phyloP scores from a whole-genome alignment of 1,140 invertebrate genomes.

The Heliconius nattereri region DNA sequence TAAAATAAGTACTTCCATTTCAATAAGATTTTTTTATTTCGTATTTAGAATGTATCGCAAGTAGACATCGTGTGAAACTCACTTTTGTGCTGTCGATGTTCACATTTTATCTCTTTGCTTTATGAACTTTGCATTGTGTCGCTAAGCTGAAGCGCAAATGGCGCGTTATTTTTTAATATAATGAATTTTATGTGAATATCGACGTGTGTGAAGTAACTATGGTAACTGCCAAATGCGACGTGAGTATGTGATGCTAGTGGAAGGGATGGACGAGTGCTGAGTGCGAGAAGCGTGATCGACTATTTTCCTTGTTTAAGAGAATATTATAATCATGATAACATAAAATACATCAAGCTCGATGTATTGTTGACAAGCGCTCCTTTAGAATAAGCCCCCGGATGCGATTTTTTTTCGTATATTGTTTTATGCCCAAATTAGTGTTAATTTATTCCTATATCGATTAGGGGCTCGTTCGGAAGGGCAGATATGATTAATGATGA shows the following conservation, averaged over 20 bases:
- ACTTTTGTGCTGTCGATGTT: conserved; percentile 61
- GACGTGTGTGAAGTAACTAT: conserved; percentile 60
- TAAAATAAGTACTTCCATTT: conserved; percentile 79
- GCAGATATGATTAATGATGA: conserved; percentile 39
- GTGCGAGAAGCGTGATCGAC: conserved; percentile 49
- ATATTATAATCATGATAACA: conserved; percentile 67
- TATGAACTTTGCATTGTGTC: background rate
- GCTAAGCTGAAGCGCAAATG: background rate
- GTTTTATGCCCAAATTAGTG: conserved; percentile 43
- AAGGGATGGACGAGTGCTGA: conserved; percentile 38
- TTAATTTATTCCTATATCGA: conserved; percentile 51
- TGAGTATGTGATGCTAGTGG: conserved; percentile 41
- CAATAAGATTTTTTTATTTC: conserved; percentile 69
- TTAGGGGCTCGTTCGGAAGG: conserved; percentile 60
- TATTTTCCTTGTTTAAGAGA: conserved; percentile 72
- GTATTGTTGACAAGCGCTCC: conserved; percentile 53
- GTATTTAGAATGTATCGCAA: conserved; percentile 69
- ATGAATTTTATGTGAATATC: conserved; percentile 68
- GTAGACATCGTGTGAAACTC: conserved; percentile 64
- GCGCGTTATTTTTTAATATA: conserved; percentile 34
- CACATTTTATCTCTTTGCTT: conserved; percentile 54
- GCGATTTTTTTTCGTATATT: conserved; percentile 35
- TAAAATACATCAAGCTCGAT: conserved; percentile 74
- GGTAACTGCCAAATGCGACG: conserved; percentile 77
- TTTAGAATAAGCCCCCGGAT: conserved; percentile 59